These are phyloP conservation scores for Diplosoma virens DNA, from an alignment of 23 tunicate genomes.

Conservation along the genomic window DNA sequence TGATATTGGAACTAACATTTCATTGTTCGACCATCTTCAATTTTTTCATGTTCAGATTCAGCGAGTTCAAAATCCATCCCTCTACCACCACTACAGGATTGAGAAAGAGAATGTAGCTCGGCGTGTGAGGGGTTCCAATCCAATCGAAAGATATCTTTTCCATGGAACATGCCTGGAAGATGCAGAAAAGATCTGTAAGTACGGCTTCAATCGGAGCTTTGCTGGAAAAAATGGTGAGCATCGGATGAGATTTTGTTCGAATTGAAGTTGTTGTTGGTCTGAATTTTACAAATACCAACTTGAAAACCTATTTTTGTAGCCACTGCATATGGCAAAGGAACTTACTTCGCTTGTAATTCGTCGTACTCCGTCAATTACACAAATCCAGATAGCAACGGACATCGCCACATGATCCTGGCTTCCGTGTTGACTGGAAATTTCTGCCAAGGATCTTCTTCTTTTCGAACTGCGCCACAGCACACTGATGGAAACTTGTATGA, in stretches of 20 bases:
- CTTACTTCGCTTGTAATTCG: conserved; percentile 39
- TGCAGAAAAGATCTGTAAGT: conserved; percentile 35
- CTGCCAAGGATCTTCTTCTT: conserved; percentile 18
- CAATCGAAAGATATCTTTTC: conserved; percentile 32
- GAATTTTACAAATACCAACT: too few relatives aligned
- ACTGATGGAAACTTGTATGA: conserved; percentile 18
- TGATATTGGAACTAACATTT: too few relatives aligned
- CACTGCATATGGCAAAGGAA: conserved; percentile 46
- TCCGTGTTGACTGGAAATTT: conserved; percentile 54
- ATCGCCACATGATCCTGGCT: conserved; percentile 34
- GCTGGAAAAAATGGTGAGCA: conserved; percentile 62
- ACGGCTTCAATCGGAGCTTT: conserved; percentile 51
- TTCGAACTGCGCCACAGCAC: conserved; percentile 13
- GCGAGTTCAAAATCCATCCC: conserved; percentile 36
- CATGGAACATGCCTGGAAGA: conserved; percentile 45
- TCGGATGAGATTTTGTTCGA: too few relatives aligned
- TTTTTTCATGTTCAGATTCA: too few relatives aligned
- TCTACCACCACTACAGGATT: conserved; percentile 35
- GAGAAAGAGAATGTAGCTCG: conserved; percentile 18
- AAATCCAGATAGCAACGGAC: too few relatives aligned
- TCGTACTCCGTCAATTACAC: conserved; percentile 18
- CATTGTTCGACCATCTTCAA: too few relatives aligned
- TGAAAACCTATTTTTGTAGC: too few relatives aligned
- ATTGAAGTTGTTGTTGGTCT: too few relatives aligned
- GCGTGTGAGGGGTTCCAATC: conserved; percentile 2